A percentile compares a stretch with the other conserved stretches of the same genome.
Evolutionary conservation across 2,797 vertebrate species (phyloP).

Genomic region (Melanotaenia trifasciata): DNA sequence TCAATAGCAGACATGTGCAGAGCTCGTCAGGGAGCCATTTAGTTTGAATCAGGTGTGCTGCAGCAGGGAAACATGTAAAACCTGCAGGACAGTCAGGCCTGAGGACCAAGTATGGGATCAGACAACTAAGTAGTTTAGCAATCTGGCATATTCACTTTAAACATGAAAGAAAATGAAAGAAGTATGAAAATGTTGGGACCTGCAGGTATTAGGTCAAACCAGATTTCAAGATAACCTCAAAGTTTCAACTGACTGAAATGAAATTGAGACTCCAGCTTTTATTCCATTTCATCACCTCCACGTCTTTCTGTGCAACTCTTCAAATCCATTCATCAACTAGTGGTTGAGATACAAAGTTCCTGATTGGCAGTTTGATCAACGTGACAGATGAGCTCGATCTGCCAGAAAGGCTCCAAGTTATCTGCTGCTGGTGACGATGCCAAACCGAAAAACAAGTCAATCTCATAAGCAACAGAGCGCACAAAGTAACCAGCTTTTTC

Average conservation of each 20-base stretch:
- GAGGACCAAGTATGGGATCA: too few relatives aligned
- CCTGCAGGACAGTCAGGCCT: too few relatives aligned
- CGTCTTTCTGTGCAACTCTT: neutral
- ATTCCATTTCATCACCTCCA: neutral
- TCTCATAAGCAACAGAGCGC: slow-evolving; percentile 42
- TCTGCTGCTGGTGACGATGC: slow-evolving; percentile 55
- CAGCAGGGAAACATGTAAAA: too few relatives aligned
- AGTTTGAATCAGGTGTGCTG: too few relatives aligned
- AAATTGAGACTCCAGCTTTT: neutral
- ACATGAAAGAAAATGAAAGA: neutral
- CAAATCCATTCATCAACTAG: neutral
- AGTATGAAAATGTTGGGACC: neutral
- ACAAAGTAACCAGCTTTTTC: slow-evolving; percentile 66
- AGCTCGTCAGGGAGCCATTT: too few relatives aligned
- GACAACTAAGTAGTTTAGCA: neutral
- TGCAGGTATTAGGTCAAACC: neutral
- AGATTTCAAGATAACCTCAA: neutral
- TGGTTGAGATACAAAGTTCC: neutral
- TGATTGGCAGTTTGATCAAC: slow-evolving; percentile 18
- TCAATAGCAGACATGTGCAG: too few relatives aligned
- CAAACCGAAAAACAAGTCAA: slow-evolving; percentile 57
- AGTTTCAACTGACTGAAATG: neutral
- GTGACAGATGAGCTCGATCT: slow-evolving; percentile 39
- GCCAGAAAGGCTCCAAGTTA: slow-evolving; percentile 45
- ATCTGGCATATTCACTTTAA: neutral